Evolutionary conservation across 1,140 invertebrate genomes (phyloP), one percentile per base, ranked within the genome.

Genomic region (Drosophila burlai): DNA sequence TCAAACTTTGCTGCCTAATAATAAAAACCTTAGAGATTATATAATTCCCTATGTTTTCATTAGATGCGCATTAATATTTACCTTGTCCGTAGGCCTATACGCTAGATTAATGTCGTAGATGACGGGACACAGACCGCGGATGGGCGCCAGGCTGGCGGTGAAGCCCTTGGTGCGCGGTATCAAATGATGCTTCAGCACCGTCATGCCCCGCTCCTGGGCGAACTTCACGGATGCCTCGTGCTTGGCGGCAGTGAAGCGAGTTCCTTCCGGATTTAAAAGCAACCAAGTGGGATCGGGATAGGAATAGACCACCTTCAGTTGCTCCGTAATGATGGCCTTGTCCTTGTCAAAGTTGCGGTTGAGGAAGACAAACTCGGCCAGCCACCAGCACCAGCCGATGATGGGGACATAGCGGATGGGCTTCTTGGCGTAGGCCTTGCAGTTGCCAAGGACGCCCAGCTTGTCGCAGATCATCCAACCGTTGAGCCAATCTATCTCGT

Each of bases 381-480:
- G 98, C 94, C 97, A 97, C 98, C 98, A 99, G 68, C 96, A 96
- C 98, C 98, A 99, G 54, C 98, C 98, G 75, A 99, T 95, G 8
- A 98, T 96, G n/a, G 98, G 98, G 66, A 99, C 94, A 90, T 97
- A 98, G 78, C 97, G 95, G 79, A 99, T 96, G 8, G 96, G 96
- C 93, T 98, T 97, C 94, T 99, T 99, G 9, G 97, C 97, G 94
- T 98, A 98, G 11, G 98, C 97, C 95, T 99, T 99, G 77, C 97
- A 98, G 93, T 98, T 98, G 57, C 97, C 97, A 68, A 98, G 94
- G 60, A 97, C 94, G 80, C 94, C 91, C 79, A 96, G 93, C 80
- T 96, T 95, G 74, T 98, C 97, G 91, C 96, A 96, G 72, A 97
- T 95, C 79, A 98, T 95, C 97, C 97, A 98, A 45, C 97, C 97